These are phyloP conservation scores for Chaetodon trifascialis DNA, from an alignment of 2,113 vertebrate species.

Conservation along the genomic window DNA sequence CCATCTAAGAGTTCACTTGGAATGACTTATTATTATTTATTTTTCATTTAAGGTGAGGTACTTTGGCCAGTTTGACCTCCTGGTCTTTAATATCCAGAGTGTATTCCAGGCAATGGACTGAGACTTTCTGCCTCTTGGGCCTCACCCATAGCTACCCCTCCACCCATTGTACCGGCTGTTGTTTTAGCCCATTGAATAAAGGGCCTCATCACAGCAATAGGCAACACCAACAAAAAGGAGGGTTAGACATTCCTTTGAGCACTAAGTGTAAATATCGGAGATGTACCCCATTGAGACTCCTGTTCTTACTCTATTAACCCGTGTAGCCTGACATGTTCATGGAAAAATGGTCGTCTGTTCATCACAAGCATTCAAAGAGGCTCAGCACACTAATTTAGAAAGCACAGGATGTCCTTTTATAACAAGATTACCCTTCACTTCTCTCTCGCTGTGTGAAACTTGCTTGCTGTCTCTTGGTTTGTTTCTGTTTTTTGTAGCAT, in stretches of 20 bases:
- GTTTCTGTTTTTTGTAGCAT: neutral
- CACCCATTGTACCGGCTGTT: neutral
- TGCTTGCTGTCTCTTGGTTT: neutral
- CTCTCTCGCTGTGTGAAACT: neutral
- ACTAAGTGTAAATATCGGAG: neutral
- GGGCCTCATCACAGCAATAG: conserved; percentile 11
- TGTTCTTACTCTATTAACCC: neutral
- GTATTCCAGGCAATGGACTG: conserved; percentile 16
- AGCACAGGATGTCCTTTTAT: conserved; percentile 14
- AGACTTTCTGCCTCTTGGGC: conserved; percentile 1
- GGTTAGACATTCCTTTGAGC: conserved; percentile 17
- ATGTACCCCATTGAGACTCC: neutral
- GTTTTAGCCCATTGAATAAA: conserved; percentile 49
- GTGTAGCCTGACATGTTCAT: too few species aligned
- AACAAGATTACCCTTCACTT: neutral
- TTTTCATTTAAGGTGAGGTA: neutral
- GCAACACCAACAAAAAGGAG: neutral
- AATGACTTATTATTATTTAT: neutral
- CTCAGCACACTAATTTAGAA: neutral
- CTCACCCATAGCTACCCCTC: neutral
- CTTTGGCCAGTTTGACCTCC: neutral
- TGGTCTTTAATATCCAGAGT: neutral
- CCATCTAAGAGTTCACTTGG: neutral
- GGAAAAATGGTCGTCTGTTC: neutral
- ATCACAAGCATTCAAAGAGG: neutral